Evolutionary conservation across 2,113 vertebrate species (phyloP), one percentile per base, ranked within the genome.

Genomic region (Telmatochromis sp.): DNA sequence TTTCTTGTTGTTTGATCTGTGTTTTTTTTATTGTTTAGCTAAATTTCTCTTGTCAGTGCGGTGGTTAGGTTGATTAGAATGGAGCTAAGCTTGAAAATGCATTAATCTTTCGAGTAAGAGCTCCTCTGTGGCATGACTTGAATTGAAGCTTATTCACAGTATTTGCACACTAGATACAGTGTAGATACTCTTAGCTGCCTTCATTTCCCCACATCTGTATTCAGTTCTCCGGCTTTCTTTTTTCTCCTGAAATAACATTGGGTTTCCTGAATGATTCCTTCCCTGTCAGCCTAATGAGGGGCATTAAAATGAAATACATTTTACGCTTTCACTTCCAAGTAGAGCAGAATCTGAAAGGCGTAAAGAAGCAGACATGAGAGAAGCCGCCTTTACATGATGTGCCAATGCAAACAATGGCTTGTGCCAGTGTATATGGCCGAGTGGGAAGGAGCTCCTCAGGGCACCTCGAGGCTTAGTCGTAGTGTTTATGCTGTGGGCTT

Each of bases 321-420:
- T 81, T 26, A 49, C 31, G 6, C 65, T 55, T 78, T 90, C 17
- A n/a, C 73, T 70, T 91, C 86, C 75, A 84, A 80, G 83, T 49
- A 65, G 63, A 88, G 40, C 42, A 68, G 51, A 80, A 89, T 78
- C 49, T 83, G 70, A 86, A 78, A 83, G 45, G 82, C 80, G 31
- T 70, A 78, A 83, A 79, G 83, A 70, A 70, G 47, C 86, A 90
- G 81, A 86, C 83, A 68, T 31, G 88, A 93, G 88, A 92, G 88
- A 83, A 86, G 79, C 92, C 15, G 86, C 68, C 91, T 92, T 94
- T 89, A 81, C 88, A 31, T 15, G 58, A 65, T 1, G 45, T 84
- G 95, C 95, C 95, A 95, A 86, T 85, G 42, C 88, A 95, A 95
- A 95, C 92, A 95, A 89, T 90, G 87, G 83, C 73, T 87, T 68